Base-by-base conservation (phyloP, 1,140 invertebrate genomes). In the Glomeris maerens region DNA sequence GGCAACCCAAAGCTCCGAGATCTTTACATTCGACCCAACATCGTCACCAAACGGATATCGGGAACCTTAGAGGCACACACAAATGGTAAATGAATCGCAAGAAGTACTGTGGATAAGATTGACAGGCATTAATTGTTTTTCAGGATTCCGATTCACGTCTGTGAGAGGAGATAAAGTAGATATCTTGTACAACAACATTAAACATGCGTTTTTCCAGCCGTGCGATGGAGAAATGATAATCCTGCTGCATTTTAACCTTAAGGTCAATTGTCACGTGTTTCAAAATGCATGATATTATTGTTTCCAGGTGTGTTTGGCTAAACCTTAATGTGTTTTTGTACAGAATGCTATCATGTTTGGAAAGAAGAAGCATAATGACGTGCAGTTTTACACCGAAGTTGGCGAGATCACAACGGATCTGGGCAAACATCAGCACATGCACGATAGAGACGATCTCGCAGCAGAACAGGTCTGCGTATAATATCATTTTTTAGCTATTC, bases 151-250 rank as follows among this genome's bases (percentile, higher is more conserved):
- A 21, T 99, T 98, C 62, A 98, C 92, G 1, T 97, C 93, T 1
- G 87, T 98, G 1, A 77, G 94, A 58, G 94, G 95, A 7, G 95
- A 98, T 62, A 98, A 98, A 77, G 93, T 99, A 1, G 96, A 99
- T 63, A 96, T 99, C 59, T 71, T 99, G 20, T 99, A 98, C 64
- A 98, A 98, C 71, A 99, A 99, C 67, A 98, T 99, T 55, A 96
- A 97, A 65, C 94, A 98, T 67, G 94, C 96, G 3, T 96, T 98
- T 71, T 99, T 97, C 69, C 95, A 98, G 73, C 95, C 96, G 0
- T 98, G 95, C 68, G 95, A 98, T 69, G 86, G 90, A 51, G 96
- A 99, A 74, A 98, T 98, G 93, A 97, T 99, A 47, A 98, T 99
- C 64, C 69, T 99, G 4, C 72, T 99, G 41, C 96, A 99, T 76